Evolutionary conservation across 2,797 vertebrate genomes (phyloP), one percentile per base, ranked within the genome.

Genomic region (Aulostomus chinensis): DNA sequence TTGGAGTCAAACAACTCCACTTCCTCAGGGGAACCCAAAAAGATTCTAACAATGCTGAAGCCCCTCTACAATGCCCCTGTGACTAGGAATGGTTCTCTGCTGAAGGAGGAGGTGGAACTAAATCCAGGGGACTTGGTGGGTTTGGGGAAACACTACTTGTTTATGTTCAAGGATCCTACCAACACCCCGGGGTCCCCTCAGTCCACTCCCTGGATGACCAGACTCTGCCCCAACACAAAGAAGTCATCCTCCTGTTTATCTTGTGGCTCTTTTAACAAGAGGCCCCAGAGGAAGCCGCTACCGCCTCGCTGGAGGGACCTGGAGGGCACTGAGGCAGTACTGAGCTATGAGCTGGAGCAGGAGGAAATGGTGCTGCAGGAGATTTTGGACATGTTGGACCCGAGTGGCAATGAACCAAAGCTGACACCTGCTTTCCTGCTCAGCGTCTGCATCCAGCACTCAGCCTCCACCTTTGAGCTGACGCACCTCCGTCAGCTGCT

Each of bases 161-260:
- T 93, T 63, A 85, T 93, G 86, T 93, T 91, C 53, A 92, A 93
- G 63, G 92, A 93, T 66, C 91, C 92, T 6, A 90, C 90, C 1
- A 61, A 61, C 43, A 4, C 48, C 3, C 20, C 76, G 0, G 72
- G 64, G 1, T 37, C 73, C 13, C 49, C 52, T 0, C 78, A 82
- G 17, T 59, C 80, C 1, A 82, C 84, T 2, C 67, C 69, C 1
- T 92, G 90, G 90, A 86, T 89, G 85, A 58, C 74, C 32, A 71
- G 72, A 25, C 75, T 91, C 9, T 86, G 80, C 45, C 79, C 73
- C 0, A 47, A 77, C 0, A 12, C 52, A 2, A 73, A 71, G 31
- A 41, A 9, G 0, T 30, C 46, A 0, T 64, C 73, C 11, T 61
- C 73, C 15, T 89, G 89, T 68, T 66, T 48, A 9, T 77, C 86